Evolutionary conservation across 2,888 invertebrate genomes (phyloP).

Genomic region (Callimorpha dominula): DNA sequence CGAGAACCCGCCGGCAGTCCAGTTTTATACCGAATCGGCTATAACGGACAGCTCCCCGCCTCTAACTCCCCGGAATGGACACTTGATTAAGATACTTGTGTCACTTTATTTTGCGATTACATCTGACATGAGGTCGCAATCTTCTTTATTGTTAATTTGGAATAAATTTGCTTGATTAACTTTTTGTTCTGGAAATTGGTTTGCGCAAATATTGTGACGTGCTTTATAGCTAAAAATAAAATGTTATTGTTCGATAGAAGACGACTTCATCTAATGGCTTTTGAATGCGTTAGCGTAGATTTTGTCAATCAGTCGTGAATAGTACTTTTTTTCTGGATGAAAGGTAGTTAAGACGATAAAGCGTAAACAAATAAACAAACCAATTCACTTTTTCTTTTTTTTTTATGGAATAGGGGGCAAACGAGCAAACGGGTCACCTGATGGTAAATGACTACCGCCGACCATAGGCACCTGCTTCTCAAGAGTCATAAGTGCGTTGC

Average conservation of each 20-base stretch:
- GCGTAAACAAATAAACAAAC: no score
- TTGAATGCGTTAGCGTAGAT: background rate
- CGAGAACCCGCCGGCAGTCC: slow-evolving; percentile 68
- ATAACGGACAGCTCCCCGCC: slow-evolving; percentile 76
- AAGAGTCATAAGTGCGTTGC: no score
- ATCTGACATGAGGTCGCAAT: slow-evolving; percentile 76
- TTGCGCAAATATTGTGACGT: slow-evolving; percentile 31
- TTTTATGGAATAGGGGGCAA: no score
- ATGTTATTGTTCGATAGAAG: background rate
- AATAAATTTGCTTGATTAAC: slow-evolving; percentile 66
- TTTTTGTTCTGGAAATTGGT: slow-evolving; percentile 37
- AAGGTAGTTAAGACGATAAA: no score
- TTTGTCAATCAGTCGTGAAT: background rate
- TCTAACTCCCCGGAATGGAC: slow-evolving; percentile 80
- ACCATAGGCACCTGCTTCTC: no score
- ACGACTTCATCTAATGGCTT: background rate
- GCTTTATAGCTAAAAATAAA: slow-evolving; percentile 14
- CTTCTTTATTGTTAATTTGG: slow-evolving; percentile 77
- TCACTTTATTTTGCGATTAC: slow-evolving; percentile 84
- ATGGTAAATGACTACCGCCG: no score
- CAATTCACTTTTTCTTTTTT: no score
- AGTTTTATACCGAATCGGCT: slow-evolving; percentile 78
- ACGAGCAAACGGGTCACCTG: no score
- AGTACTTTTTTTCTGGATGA: no score
- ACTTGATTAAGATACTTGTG: slow-evolving; percentile 85